Percentiles rank a stretch among this genome's conserved stretches.
phyloP scores from a whole-genome alignment of 2,888 invertebrate genomes.

The Lumbricus terrestris region DNA sequence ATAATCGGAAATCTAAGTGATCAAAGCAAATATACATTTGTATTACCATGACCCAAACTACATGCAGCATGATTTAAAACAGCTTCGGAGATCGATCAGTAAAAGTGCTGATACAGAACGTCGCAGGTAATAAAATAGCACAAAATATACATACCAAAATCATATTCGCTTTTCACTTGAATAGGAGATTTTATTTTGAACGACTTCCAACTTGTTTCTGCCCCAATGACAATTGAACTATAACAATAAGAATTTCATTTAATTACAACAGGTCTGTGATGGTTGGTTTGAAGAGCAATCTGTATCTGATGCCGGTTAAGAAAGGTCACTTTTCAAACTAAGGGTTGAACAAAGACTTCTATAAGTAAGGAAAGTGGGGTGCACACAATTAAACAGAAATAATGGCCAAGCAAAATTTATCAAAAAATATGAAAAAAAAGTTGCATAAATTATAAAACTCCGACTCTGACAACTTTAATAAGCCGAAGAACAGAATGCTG shows the following conservation, averaged over 20 bases:
- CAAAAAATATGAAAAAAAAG: too few relatives aligned
- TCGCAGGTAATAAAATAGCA: not conserved
- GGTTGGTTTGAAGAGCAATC: not conserved
- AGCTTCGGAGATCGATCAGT: too few relatives aligned
- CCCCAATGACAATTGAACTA: slow-evolving; percentile 7
- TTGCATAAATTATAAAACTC: too few relatives aligned
- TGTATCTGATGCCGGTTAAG: too few relatives aligned
- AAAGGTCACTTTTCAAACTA: not conserved
- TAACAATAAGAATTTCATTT: not conserved
- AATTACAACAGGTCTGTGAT: not conserved
- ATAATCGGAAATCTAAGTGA: not conserved
- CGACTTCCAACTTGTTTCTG: not conserved
- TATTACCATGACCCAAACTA: too few relatives aligned
- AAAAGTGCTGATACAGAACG: not conserved
- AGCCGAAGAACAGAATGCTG: not conserved
- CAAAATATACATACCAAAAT: not conserved
- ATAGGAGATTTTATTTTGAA: not conserved
- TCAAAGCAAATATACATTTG: not conserved
- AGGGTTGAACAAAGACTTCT: too few relatives aligned
- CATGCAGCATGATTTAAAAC: too few relatives aligned
- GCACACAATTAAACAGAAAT: too few relatives aligned
- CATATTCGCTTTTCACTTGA: not conserved
- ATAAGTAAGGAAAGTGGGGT: too few relatives aligned
- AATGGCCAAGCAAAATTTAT: too few relatives aligned
- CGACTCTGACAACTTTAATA: too few relatives aligned